Percentiles rank a stretch among this genome's conserved stretches.
Evolutionary conservation across 2,797 vertebrate species (phyloP).

Genomic region (Helostoma temminkii): DNA sequence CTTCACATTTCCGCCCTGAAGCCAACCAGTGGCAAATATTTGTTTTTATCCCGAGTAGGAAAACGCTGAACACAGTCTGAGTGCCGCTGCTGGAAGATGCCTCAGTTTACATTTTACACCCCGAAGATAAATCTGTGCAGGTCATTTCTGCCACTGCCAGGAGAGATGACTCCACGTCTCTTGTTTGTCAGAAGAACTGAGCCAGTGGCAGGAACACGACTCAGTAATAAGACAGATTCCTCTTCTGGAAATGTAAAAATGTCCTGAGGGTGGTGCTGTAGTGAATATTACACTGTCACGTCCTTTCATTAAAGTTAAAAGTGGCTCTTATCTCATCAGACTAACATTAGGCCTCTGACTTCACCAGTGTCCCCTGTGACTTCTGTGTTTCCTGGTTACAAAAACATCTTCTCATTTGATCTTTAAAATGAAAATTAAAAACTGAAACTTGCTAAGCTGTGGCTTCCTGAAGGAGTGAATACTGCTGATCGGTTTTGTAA

Average conservation of each 20-base stretch:
- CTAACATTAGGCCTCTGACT: not conserved
- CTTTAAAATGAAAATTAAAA: too few relatives aligned
- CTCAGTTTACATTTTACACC: not conserved
- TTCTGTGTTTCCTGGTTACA: too few relatives aligned
- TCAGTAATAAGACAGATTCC: not conserved
- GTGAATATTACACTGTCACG: not conserved
- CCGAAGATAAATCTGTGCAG: not conserved
- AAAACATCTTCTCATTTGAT: too few relatives aligned
- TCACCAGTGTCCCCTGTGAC: too few relatives aligned
- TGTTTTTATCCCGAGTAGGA: slow-evolving; percentile 27
- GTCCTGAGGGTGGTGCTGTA: not conserved
- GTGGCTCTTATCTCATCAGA: not conserved
- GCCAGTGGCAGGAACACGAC: not conserved
- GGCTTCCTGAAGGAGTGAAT: too few relatives aligned
- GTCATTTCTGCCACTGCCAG: slow-evolving; percentile 5
- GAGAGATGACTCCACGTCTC: not conserved
- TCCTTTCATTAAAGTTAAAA: not conserved
- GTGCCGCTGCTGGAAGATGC: not conserved
- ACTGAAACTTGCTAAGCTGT: too few relatives aligned
- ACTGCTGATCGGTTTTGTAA: too few relatives aligned
- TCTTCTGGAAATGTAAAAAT: too few relatives aligned
- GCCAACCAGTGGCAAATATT: slow-evolving; percentile 39
- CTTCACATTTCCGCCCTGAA: slow-evolving; percentile 33
- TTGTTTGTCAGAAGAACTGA: not conserved
- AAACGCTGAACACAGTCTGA: not conserved